Evolutionary conservation across 2,888 invertebrate species (phyloP).

Genomic region (Cataglyphis altisquamis): DNA sequence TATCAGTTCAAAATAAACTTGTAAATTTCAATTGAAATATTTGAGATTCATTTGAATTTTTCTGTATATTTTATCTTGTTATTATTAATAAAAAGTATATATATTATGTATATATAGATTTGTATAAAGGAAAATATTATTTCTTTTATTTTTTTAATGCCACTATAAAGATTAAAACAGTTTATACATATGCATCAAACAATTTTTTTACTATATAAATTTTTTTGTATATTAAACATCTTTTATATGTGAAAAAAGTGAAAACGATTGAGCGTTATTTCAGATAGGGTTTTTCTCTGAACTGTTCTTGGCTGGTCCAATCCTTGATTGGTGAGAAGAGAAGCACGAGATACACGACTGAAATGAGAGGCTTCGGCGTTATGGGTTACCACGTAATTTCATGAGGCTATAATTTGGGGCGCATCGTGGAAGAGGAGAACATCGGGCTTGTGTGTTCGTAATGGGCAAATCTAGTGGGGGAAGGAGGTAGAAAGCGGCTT

Average conservation of each 20-base stretch:
- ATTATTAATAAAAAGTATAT: neutral
- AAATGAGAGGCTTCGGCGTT: slow-evolving; percentile 75
- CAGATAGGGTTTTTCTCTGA: neutral
- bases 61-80: neutral
- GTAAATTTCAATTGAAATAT: neutral
- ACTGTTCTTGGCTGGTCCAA: slow-evolving; percentile 24
- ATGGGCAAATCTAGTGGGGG: slow-evolving; percentile 80
- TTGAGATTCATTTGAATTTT: neutral
- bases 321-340: slow-evolving; percentile 44
- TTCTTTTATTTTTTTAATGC: neutral
- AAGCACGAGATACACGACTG: slow-evolving; percentile 42
- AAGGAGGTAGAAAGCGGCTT: slow-evolving; percentile 65
- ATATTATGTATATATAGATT: neutral
- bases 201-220: neutral
- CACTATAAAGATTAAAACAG: neutral
- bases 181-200: neutral
- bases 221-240: neutral
- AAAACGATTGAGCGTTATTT: slow-evolving; percentile 27
- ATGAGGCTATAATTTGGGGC: slow-evolving; percentile 83
- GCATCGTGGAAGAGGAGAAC: slow-evolving; percentile 57
- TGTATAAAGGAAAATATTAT: neutral
- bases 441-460: slow-evolving; percentile 67
- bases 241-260: neutral
- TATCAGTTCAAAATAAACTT: too few species aligned
- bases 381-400: slow-evolving; percentile 84